Evolutionary conservation across 2,113 vertebrate species (phyloP), one percentile per base, ranked within the genome.

Genomic region (Perca fluviatilis): DNA sequence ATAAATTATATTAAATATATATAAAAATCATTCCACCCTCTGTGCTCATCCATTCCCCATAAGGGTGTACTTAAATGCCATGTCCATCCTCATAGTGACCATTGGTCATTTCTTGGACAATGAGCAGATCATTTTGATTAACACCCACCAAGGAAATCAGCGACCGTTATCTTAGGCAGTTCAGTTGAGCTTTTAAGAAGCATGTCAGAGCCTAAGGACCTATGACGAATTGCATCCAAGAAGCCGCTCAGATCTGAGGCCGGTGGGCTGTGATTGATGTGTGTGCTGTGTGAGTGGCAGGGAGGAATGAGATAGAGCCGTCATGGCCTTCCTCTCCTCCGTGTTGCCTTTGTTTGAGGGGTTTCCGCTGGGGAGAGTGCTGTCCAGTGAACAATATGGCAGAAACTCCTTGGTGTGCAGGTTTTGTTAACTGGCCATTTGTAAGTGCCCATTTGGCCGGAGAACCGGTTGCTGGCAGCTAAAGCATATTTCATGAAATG

Each of bases 251-350:
- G 89, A 86, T 89, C 80, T 67, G 74, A 80, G 57, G 85, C 77
- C 27, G 72, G 57, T 27, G 49, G 83, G 74, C 79, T 76, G 90
- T 94, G 92, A 95, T 94, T 90, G 93, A 95, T 94, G 91, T 86
- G 78, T 67, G 85, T 19, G 86, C 80, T 5, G 33, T 82, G 73
- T 95, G 93, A 95, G 88, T 92, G 94, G 90, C 94, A 93, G 89
- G 75, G 72, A 77, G 84, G 82, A 80, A 85, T 83, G 80, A 90
- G 92, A 95, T 94, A 93, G 85, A 93, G 90, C 90, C 47, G 66
- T 95, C 89, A 86, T 71, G 80, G 85, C 77, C 80, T 83, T 77
- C 88, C 80, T 88, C 85, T 86, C 61, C 4, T 75, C 79, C 72
- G 63, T 92, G 91, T 84, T 84, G 84, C 68, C 77, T 88, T 89